A percentile compares a stretch with the other conserved stretches of the same genome.
These are phyloP conservation scores for Trididemnum nubilum DNA, from an alignment of 23 tunicate genomes.

Conservation along the genomic window DNA sequence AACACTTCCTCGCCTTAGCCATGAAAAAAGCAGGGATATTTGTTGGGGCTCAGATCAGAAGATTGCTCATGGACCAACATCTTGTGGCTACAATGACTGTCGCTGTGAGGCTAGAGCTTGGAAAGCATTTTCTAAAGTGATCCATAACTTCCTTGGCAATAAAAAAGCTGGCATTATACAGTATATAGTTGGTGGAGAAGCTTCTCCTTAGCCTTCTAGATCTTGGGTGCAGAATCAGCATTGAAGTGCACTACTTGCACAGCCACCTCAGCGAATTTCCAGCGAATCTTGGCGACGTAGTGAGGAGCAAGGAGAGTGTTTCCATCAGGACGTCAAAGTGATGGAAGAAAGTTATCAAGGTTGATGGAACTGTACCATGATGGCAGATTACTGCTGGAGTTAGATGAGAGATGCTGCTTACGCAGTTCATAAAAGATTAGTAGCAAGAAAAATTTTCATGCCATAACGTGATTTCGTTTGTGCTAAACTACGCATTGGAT, in stretches of 20 bases:
- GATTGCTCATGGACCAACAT: conserved; percentile 27
- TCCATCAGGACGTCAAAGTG: too few relatives aligned
- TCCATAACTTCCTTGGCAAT: conserved; percentile 39
- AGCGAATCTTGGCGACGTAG: conserved; percentile 20
- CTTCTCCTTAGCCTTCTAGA: conserved; percentile 37
- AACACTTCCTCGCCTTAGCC: conserved; percentile 33
- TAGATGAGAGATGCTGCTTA: conserved; percentile 18
- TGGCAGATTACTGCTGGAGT: too few relatives aligned
- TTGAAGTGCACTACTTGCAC: conserved; percentile 36
- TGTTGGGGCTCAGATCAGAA: conserved; percentile 36
- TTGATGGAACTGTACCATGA: too few relatives aligned
- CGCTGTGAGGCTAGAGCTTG: conserved; percentile 42
- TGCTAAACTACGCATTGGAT: conserved; percentile 17
- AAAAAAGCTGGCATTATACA: conserved; percentile 30
- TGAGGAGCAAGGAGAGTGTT: conserved; percentile 37
- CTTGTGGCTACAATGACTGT: conserved; percentile 29
- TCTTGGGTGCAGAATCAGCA: conserved; percentile 25
- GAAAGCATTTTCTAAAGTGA: conserved; percentile 38
- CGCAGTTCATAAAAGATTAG: conserved; percentile 25
- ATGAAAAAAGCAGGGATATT: conserved; percentile 40
- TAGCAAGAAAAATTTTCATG: conserved; percentile 10
- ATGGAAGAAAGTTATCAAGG: too few relatives aligned
- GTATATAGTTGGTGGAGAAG: conserved; percentile 31
- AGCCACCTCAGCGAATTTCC: conserved; percentile 37
- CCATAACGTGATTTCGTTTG: conserved; percentile 17